These are phyloP conservation scores for Ischnus inquisitorius DNA, from an alignment of 2,888 invertebrate genomes.

Conservation along the genomic window DNA sequence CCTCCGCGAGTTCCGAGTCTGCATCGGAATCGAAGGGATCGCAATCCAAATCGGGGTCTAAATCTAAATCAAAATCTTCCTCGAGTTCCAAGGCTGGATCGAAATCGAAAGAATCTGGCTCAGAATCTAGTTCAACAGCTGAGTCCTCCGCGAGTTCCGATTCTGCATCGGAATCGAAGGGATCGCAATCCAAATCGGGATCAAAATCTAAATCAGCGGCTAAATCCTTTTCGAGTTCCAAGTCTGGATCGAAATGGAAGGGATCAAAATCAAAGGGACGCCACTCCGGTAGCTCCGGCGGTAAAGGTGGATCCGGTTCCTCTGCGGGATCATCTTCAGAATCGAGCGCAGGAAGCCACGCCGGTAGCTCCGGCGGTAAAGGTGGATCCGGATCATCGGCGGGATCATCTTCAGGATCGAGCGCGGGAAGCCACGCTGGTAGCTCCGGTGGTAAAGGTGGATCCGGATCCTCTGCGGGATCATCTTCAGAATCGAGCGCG, in stretches of 20 bases:
- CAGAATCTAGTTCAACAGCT: not conserved
- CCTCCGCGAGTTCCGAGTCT: too few relatives aligned
- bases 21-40: not conserved
- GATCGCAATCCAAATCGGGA: too few relatives aligned
- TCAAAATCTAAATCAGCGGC: too few relatives aligned
- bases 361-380: not conserved
- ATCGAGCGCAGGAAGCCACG: not conserved
- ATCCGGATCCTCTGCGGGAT: too few relatives aligned
- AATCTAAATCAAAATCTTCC: not conserved
- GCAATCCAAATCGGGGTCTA: not conserved
- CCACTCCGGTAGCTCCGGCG: too few relatives aligned
- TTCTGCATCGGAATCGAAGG: not conserved
- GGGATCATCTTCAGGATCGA: not conserved
- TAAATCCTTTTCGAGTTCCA: too few relatives aligned
- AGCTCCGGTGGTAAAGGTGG: too few relatives aligned
- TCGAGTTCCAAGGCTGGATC: not conserved
- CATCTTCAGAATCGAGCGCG: too few relatives aligned
- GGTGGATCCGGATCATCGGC: not conserved
- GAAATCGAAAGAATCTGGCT: not conserved
- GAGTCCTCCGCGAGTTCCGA: not conserved
- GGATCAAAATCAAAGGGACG: too few relatives aligned
- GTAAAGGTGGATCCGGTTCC: not conserved
- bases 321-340: not conserved
- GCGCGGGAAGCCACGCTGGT: too few relatives aligned
- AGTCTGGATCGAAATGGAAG: too few relatives aligned